A percentile compares a stretch with the other conserved stretches of the same genome.
These are phyloP conservation scores for Hydra vulgaris DNA, from an alignment of 30 jellyfish, hydroid and myxozoan species.

Conservation along the genomic window DNA sequence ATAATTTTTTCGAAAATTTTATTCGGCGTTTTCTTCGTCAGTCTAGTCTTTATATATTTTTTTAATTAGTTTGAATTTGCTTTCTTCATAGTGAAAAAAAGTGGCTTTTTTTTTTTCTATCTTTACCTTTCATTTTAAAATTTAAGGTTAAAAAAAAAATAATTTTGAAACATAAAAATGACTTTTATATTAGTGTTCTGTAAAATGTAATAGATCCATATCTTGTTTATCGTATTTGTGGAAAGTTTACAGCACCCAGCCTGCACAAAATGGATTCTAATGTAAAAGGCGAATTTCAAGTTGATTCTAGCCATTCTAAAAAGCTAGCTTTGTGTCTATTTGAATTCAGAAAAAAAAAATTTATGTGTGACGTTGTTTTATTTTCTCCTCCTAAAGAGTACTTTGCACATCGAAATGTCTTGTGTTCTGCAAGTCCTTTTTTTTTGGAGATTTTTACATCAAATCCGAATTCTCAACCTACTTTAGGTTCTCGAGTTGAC, in stretches of 20 bases:
- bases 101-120: too few relatives aligned
- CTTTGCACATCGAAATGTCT: slow-evolving; percentile 79
- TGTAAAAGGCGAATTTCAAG: slow-evolving; percentile 50
- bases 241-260: too few relatives aligned
- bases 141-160: too few relatives aligned
- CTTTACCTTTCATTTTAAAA: too few relatives aligned
- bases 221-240: too few relatives aligned
- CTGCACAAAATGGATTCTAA: slow-evolving; percentile 2
- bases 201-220: too few relatives aligned
- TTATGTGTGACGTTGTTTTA: slow-evolving; percentile 79
- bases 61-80: not conserved
- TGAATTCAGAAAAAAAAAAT: slow-evolving; percentile 52
- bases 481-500: slow-evolving; percentile 51
- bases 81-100: not conserved
- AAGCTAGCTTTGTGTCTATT: slow-evolving; percentile 52
- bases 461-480: slow-evolving; percentile 32
- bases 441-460: slow-evolving; percentile 43
- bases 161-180: too few relatives aligned
- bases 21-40: not conserved
- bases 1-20: too few relatives aligned
- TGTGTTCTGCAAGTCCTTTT: slow-evolving; percentile 91
- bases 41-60: not conserved
- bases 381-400: slow-evolving; percentile 62
- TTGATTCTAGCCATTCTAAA: slow-evolving; percentile 50
- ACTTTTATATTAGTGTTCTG: too few relatives aligned